phyloP scores from a whole-genome alignment of 1,140 invertebrate genomes.

The Drosophila erecta region DNA sequence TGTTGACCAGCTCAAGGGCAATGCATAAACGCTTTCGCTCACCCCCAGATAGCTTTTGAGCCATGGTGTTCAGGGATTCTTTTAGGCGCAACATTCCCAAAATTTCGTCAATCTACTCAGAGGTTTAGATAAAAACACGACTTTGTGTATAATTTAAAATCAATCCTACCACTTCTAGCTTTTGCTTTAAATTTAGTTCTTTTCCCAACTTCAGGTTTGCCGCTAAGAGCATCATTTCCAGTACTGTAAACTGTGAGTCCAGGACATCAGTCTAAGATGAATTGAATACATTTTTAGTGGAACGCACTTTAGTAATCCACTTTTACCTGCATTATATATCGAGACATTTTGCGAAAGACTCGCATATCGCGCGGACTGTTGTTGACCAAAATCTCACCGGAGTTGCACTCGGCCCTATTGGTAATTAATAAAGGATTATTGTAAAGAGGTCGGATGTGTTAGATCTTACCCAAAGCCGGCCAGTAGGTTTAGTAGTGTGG shows the following conservation, averaged over 20 bases:
- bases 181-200: slow-evolving; percentile 87
- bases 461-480: slow-evolving; percentile 92
- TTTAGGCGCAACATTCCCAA: slow-evolving; percentile 88
- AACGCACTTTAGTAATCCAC: neutral
- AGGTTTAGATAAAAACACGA: neutral
- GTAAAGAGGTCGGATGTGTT: neutral
- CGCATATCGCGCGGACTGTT: slow-evolving; percentile 90
- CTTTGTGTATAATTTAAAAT: neutral
- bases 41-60: slow-evolving; percentile 93
- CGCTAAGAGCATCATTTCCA: slow-evolving; percentile 93
- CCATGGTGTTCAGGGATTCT: slow-evolving; percentile 88
- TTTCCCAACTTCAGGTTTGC: slow-evolving; percentile 94
- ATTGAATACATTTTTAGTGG: neutral
- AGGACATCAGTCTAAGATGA: slow-evolving; percentile 91
- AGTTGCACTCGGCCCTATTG: slow-evolving; percentile 80
- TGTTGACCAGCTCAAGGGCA: slow-evolving; percentile 96
- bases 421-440: neutral
- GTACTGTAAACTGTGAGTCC: slow-evolving; percentile 93
- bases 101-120: slow-evolving; percentile 88
- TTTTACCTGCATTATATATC: slow-evolving; percentile 95
- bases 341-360: slow-evolving; percentile 93
- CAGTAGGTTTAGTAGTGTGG: slow-evolving; percentile 92
- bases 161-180: slow-evolving; percentile 89
- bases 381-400: slow-evolving; percentile 90
- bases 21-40: slow-evolving; percentile 96